These are phyloP conservation scores for Lacanobia oleracea DNA, from an alignment of 2,888 invertebrate genomes.

Conservation along the genomic window DNA sequence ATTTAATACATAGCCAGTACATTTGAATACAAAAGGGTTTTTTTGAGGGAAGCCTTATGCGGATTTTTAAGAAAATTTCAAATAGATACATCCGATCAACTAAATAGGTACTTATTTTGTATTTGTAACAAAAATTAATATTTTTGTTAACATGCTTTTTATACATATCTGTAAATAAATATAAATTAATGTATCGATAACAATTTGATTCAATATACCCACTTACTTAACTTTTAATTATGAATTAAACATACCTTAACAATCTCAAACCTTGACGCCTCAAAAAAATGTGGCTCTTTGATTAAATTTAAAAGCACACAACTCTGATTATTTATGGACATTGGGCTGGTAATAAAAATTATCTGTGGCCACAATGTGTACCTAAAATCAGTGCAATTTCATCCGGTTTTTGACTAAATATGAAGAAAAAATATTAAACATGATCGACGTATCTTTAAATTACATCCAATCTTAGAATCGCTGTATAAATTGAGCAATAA, in stretches of 20 bases:
- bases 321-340: background rate
- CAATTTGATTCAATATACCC: no score
- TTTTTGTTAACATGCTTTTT: no score
- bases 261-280: background rate
- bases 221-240: no score
- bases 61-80: no score
- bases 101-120: no score
- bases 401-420: background rate
- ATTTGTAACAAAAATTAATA: no score
- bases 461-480: background rate
- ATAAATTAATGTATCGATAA: no score
- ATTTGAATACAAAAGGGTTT: no score
- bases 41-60: no score
- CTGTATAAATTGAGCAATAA: conserved; percentile 12
- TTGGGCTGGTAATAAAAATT: background rate
- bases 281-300: background rate
- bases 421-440: background rate
- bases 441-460: background rate
- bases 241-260: background rate
- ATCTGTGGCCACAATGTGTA: background rate
- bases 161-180: no score
- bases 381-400: background rate
- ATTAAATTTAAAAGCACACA: background rate
- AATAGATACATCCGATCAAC: no score
- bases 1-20: no score